Evolutionary conservation across 2,113 vertebrate genomes (phyloP).

Genomic region (Syngnathus typhle): DNA sequence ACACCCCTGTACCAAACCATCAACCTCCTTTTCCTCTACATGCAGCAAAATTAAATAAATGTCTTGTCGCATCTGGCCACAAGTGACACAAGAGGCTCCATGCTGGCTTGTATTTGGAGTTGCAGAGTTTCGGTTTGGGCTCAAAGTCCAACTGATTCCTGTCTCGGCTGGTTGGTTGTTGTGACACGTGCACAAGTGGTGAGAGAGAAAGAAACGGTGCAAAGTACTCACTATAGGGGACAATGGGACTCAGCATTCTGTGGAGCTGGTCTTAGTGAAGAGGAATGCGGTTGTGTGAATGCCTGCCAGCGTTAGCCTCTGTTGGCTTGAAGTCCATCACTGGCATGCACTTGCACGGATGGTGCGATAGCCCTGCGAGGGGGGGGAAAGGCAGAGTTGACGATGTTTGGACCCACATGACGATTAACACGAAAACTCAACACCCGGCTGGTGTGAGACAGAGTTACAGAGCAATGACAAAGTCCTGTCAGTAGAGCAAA

Average conservation of each 20-base stretch:
- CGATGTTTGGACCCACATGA: slow-evolving; percentile 56
- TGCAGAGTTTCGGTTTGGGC: background rate
- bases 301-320: slow-evolving; percentile 64
- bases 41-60: background rate
- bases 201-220: slow-evolving; percentile 25
- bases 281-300: slow-evolving; percentile 65
- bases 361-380: slow-evolving; percentile 54
- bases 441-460: slow-evolving; percentile 29
- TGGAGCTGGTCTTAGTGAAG: slow-evolving; percentile 70
- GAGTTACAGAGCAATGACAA: slow-evolving; percentile 48
- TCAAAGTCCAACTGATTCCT: slow-evolving; percentile 50
- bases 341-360: slow-evolving; percentile 55
- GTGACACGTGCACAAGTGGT: slow-evolving; percentile 17
- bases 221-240: slow-evolving; percentile 75
- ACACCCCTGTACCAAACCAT: slow-evolving; percentile 28
- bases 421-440: slow-evolving; percentile 40
- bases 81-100: slow-evolving; percentile 22
- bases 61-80: slow-evolving; percentile 17
- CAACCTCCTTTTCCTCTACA: slow-evolving; percentile 15
- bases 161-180: slow-evolving; percentile 11
- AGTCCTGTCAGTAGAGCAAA: slow-evolving; percentile 37
- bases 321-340: slow-evolving; percentile 72
- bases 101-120: slow-evolving; percentile 23
- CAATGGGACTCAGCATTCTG: slow-evolving; percentile 81
- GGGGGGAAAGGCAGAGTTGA: slow-evolving; percentile 36